Conservation (phyloP, 2,888 invertebrate species). For the Plemyria rubiginata region DNA sequence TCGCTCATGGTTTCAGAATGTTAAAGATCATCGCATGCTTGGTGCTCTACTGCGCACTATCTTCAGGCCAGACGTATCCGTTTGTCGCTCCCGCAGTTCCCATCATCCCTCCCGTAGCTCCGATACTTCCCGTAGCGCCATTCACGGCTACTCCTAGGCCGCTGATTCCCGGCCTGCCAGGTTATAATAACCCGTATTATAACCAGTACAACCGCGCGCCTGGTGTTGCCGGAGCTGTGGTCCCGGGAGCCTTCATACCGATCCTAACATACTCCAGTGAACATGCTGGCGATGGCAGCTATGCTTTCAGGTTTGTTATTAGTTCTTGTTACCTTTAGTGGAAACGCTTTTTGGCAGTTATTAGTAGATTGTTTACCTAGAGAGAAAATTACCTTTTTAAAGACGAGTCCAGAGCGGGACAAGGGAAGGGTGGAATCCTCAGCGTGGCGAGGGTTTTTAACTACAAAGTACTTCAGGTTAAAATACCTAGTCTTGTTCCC, state of each 20-base stretch:
- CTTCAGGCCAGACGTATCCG: constrained; percentile 42
- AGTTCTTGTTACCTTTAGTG: not conserved
- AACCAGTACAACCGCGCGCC: constrained; percentile 50
- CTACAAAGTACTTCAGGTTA: too few relatives aligned
- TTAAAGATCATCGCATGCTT: constrained; percentile 40
- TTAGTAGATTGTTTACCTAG: too few relatives aligned
- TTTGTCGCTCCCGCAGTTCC: constrained; percentile 38
- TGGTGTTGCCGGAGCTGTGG: constrained; percentile 59
- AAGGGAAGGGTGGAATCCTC: too few relatives aligned
- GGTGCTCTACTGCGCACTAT: constrained; percentile 42
- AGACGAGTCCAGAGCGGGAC: too few relatives aligned
- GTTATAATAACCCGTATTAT: constrained; percentile 60
- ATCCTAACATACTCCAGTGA: constrained; percentile 83
- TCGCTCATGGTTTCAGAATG: constrained; percentile 48
- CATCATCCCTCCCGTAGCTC: constrained; percentile 41
- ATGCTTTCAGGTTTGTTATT: constrained; percentile 76
- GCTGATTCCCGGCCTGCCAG: constrained; percentile 44
- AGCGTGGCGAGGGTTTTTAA: too few relatives aligned
- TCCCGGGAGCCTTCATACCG: constrained; percentile 70
- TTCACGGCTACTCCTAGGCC: constrained; percentile 45
- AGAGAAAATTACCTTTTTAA: too few relatives aligned
- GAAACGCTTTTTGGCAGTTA: too few relatives aligned
- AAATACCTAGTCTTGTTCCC: too few relatives aligned
- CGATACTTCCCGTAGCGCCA: constrained; percentile 29
- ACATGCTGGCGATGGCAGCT: constrained; percentile 86